Conservation (phyloP, 2,113 vertebrate species). For the human (Homo sapiens) region DNA sequence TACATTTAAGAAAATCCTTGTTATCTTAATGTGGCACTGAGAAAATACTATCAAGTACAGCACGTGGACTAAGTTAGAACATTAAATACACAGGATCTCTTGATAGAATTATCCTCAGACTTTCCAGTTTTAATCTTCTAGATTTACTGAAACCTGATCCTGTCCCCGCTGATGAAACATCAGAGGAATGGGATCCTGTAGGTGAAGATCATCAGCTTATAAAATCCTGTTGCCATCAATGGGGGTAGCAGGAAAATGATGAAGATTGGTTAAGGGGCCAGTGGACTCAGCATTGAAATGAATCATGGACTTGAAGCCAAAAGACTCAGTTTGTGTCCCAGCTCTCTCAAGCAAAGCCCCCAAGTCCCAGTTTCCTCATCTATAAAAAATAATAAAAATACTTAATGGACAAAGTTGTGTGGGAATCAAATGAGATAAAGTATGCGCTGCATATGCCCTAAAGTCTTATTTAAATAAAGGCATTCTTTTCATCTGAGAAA, state of each 20-base stretch:
- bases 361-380: not conserved
- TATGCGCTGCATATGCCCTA: not conserved
- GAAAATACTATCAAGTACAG: not conserved
- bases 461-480: not conserved
- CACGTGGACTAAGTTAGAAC: not conserved
- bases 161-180: not conserved
- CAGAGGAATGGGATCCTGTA: not conserved
- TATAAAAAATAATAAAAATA: conserved; percentile 6
- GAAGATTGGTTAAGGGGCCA: not conserved
- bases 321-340: not conserved
- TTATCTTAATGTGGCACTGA: not conserved
- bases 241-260: rapidly evolving
- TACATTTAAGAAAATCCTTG: not conserved
- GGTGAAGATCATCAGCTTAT: not conserved
- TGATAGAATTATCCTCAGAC: not conserved
- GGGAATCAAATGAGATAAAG: conserved; percentile 2
- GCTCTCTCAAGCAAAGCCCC: not conserved
- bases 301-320: not conserved
- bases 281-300: not conserved
- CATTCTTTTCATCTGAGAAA: not conserved
- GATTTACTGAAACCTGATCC: not conserved
- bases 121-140: not conserved
- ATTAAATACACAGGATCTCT: not conserved
- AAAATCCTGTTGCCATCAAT: not conserved
- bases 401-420: not conserved